phyloP scores from a whole-genome alignment of 2,113 vertebrate species.

The Stigmatopora nigra region DNA sequence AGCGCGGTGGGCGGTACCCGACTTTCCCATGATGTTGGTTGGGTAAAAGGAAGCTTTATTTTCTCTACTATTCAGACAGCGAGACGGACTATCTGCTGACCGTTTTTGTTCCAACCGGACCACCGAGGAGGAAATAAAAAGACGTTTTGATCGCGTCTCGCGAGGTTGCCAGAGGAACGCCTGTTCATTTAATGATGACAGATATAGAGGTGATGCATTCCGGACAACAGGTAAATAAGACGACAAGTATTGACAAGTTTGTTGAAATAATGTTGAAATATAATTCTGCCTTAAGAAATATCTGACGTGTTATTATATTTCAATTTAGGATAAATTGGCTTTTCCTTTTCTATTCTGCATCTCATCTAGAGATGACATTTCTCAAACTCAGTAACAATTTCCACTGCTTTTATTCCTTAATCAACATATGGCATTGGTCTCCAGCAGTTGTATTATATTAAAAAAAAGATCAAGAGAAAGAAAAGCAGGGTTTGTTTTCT shows the following conservation, averaged over 20 bases:
- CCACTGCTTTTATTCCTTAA: neutral
- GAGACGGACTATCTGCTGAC: conserved; percentile 25
- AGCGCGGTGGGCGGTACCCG: conserved; percentile 52
- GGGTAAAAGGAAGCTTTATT: conserved; percentile 57
- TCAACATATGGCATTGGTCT: neutral
- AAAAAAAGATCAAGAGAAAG: neutral
- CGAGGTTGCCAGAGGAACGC: conserved; percentile 15
- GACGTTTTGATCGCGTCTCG: neutral
- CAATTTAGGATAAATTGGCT: neutral
- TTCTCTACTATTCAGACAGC: conserved; percentile 27
- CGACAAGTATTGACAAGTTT: neutral
- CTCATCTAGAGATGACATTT: conserved; percentile 39
- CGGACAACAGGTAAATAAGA: conserved; percentile 71
- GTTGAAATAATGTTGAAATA: neutral
- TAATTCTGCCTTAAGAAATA: neutral
- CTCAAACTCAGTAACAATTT: conserved; percentile 1
- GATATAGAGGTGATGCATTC: conserved; percentile 65
- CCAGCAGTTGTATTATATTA: neutral
- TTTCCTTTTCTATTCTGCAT: conserved; percentile 35
- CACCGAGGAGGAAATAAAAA: conserved; percentile 32
- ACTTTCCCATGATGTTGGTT: conserved; percentile 59
- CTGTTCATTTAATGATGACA: conserved; percentile 57
- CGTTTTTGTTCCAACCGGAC: conserved; percentile 25
- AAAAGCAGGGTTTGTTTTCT: neutral
- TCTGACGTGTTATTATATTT: neutral